Conservation (phyloP, 2,888 invertebrate genomes). For the Cephus rjabovi region DNA sequence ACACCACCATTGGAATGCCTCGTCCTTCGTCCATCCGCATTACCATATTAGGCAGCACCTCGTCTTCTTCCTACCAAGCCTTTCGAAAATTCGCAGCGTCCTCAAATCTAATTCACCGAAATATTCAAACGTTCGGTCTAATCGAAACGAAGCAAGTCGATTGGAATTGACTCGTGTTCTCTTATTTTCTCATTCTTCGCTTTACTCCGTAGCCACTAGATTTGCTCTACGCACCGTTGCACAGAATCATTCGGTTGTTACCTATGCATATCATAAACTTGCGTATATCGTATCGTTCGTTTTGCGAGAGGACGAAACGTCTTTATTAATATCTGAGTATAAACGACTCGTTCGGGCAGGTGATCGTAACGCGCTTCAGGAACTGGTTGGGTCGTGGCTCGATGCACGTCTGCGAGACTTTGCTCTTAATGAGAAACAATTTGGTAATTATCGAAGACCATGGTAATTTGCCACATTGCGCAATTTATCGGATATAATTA, state of each 20-base stretch:
- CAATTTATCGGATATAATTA: neutral
- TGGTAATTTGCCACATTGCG: neutral
- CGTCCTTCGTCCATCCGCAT: constrained; percentile 22
- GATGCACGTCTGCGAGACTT: neutral
- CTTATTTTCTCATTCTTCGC: neutral
- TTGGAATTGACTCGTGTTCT: neutral
- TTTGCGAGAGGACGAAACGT: constrained; percentile 28
- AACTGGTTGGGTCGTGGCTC: constrained; percentile 29
- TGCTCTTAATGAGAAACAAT: neutral
- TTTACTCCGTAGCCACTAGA: neutral
- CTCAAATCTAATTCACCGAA: neutral
- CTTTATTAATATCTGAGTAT: constrained; percentile 30
- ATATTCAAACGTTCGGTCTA: neutral
- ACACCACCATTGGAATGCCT: neutral
- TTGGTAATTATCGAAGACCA: neutral
- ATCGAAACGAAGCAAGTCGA: neutral
- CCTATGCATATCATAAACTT: constrained; percentile 14
- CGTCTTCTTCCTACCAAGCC: neutral
- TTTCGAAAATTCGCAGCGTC: neutral
- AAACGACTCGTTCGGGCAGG: constrained; percentile 18
- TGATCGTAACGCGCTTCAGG: constrained; percentile 7
- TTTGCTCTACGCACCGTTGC: neutral
- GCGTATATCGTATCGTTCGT: constrained; percentile 31
- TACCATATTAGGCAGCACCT: constrained; percentile 33
- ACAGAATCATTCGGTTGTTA: neutral